Evolutionary conservation across 2,888 invertebrate species (phyloP).

Genomic region (Drosophila picticornis): DNA sequence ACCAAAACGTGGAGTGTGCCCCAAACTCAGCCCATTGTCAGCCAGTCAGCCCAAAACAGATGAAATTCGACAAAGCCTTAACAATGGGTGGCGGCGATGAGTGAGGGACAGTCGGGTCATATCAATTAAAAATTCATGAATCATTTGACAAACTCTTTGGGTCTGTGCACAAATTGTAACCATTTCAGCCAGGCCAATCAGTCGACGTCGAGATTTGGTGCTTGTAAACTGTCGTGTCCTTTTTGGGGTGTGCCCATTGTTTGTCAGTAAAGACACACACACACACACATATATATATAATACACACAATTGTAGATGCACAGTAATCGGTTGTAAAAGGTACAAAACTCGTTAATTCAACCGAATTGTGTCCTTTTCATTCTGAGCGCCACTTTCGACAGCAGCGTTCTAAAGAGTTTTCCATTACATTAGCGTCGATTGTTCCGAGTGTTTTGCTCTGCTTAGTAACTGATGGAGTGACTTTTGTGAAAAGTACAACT

Average conservation of each 20-base stretch:
- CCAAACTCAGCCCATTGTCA: constrained; percentile 64
- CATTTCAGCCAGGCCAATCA: constrained; percentile 62
- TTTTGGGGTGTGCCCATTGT: constrained; percentile 30
- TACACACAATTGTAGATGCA: constrained; percentile 49
- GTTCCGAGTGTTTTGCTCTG: constrained; percentile 35
- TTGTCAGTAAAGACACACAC: constrained; percentile 28
- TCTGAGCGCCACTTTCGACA: constrained; percentile 30
- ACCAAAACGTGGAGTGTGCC: constrained; percentile 7
- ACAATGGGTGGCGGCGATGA: neutral
- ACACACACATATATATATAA: constrained; percentile 7
- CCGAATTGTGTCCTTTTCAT: constrained; percentile 37
- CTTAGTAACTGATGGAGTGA: constrained; percentile 49
- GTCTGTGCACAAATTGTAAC: constrained; percentile 50
- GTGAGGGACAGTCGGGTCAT: constrained; percentile 27
- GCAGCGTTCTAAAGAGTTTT: constrained; percentile 52
- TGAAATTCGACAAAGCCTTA: constrained; percentile 62
- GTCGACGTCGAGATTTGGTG: constrained; percentile 37
- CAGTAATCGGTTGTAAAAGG: constrained; percentile 76
- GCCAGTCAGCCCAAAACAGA: constrained; percentile 39
- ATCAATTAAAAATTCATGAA: constrained; percentile 79
- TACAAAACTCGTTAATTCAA: constrained; percentile 59
- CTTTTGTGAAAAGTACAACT: constrained; percentile 13
- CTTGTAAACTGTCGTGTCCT: constrained; percentile 12
- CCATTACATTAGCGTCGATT: constrained; percentile 62
- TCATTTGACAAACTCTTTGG: constrained; percentile 79